These are phyloP conservation scores for Sebastes fasciatus DNA, from an alignment of 2,113 vertebrate species.

Conservation along the genomic window DNA sequence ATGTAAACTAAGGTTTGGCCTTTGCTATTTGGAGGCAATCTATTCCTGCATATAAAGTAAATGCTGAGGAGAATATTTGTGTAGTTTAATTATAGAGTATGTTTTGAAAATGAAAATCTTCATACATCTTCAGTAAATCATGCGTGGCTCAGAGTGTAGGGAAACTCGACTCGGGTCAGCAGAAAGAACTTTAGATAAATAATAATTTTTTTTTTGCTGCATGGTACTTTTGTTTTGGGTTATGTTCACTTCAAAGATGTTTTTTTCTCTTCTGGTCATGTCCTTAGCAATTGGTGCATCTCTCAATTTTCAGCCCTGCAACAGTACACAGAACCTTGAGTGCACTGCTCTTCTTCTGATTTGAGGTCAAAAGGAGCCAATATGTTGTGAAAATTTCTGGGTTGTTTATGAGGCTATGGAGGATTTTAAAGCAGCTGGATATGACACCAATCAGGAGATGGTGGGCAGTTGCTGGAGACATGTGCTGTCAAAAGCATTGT, in stretches of 20 bases:
- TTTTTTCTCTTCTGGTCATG: neutral
- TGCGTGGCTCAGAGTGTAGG: neutral
- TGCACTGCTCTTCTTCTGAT: neutral
- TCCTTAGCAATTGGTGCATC: neutral
- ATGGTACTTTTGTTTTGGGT: slow-evolving; percentile 6
- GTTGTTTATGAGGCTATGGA: neutral
- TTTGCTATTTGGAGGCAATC: neutral
- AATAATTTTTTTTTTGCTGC: neutral
- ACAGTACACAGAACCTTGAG: neutral
- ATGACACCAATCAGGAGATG: neutral
- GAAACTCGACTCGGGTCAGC: neutral
- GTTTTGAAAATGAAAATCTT: neutral
- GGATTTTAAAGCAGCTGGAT: neutral
- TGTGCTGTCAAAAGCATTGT: neutral
- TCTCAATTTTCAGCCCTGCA: neutral
- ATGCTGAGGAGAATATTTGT: neutral
- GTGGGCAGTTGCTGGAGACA: neutral
- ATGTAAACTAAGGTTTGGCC: neutral
- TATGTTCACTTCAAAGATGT: neutral
- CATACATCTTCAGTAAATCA: neutral
- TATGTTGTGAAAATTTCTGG: no score
- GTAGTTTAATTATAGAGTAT: neutral
- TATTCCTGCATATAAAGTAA: neutral
- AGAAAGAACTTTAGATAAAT: neutral
- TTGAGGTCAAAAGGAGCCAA: neutral